Base-by-base conservation (phyloP, 2,888 invertebrate species). In the Linnaemya vulpina region DNA sequence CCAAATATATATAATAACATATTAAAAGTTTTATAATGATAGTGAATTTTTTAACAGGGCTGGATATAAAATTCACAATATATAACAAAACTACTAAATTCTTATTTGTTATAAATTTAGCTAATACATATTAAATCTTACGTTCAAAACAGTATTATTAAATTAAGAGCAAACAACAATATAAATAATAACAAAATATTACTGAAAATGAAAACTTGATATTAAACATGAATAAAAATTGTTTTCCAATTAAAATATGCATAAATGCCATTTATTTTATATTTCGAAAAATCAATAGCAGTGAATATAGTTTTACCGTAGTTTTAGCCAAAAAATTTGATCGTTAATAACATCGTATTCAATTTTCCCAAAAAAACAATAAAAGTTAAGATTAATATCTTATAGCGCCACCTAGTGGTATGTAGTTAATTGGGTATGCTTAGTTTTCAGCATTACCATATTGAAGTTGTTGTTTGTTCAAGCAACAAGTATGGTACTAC, bases 1-100 rank as follows among this genome's bases (percentile, higher is more conserved):
- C 71, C 71, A 84, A 22, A 78, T 46, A 5, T 17, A 55, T 71
- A n/a, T n/a, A n/a, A n/a, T 70, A 76, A 70, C 58, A 73, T 81
- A 43, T 55, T 75, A 67, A 40, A 77, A 43, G 38, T 58, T 43
- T 63, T 30, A 81, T 53, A 86, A 68, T 77, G 58, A 73, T 17
- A 78, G 77, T 71, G 80, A 78, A 78, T 74, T 90, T 91, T 91
- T 91, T 91, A 91, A 89, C 88, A 87, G 90, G 92, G 92, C 92
- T 91, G 91, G 92, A 91, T 90, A 90, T 90, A 90, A 89, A 91
- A 89, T 91, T 91, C 91, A 91, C 71, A 60, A 38, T n/a, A 40
- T n/a, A 38, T 40, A 1, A 11, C 1, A 13, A 3, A 2, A 38
- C 38, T 9, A 9, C 1, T 38, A 38, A 38, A 4, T 38, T 38